Percentiles rank a stretch among this genome's conserved stretches.
These are phyloP conservation scores for Gallinago solitaria DNA, from an alignment of 2,797 vertebrate genomes.

Conservation along the genomic window DNA sequence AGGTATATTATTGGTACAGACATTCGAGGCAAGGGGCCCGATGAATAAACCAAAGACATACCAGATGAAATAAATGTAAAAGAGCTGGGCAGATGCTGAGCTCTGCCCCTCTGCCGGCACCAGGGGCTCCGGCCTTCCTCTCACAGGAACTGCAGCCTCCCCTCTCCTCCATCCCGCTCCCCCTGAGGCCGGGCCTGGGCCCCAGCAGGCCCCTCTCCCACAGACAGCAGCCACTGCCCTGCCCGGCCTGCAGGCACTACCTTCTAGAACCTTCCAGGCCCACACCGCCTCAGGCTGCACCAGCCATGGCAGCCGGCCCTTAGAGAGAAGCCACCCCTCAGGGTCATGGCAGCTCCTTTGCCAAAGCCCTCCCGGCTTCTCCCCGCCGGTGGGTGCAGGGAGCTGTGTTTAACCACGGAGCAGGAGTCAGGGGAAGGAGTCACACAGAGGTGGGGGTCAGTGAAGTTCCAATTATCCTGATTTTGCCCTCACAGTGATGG, in stretches of 20 bases:
- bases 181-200: accelerated
- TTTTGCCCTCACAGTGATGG: background rate
- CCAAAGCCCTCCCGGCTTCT: background rate
- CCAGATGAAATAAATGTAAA: background rate
- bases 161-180: background rate
- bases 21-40: accelerated
- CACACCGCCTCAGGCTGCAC: background rate
- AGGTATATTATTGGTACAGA: background rate
- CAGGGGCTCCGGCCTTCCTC: background rate
- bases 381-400: accelerated
- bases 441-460: accelerated
- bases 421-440: background rate
- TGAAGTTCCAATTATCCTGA: background rate
- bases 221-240: accelerated
- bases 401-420: background rate
- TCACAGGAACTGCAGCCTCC: background rate
- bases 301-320: accelerated
- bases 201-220: background rate
- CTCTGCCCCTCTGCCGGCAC: background rate
- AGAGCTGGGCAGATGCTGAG: background rate
- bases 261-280: background rate
- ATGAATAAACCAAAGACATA: background rate
- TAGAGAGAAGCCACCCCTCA: no score
- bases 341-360: accelerated
- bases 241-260: accelerated